Evolutionary conservation across 2,888 invertebrate species (phyloP).

Genomic region (Uloborus plumipes): DNA sequence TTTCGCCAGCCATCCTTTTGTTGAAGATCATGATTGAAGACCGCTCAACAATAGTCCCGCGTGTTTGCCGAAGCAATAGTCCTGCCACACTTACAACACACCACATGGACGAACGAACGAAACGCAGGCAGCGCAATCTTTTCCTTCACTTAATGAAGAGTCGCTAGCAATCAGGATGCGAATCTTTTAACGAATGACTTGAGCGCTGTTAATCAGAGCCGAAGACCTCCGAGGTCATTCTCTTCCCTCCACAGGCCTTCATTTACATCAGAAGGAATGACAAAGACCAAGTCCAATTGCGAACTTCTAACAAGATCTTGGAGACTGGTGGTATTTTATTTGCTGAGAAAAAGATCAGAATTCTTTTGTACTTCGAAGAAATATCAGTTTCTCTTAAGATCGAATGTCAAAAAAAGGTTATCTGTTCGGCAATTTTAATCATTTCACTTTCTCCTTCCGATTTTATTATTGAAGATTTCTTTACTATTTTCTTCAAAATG

Average conservation of each 20-base stretch:
- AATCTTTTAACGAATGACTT: constrained; percentile 36
- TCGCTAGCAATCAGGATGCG: constrained; percentile 40
- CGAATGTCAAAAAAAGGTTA: too few species aligned
- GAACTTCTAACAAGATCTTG: constrained; percentile 38
- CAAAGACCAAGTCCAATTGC: constrained; percentile 10
- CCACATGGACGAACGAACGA: neutral
- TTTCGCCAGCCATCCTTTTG: constrained; percentile 49
- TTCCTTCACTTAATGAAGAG: constrained; percentile 36
- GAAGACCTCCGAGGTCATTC: constrained; percentile 21
- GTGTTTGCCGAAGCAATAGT: constrained; percentile 49
- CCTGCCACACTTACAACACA: constrained; percentile 3
- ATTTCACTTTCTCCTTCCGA: too few species aligned
- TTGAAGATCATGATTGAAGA: constrained; percentile 36
- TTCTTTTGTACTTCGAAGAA: too few species aligned
- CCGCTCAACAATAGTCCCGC: constrained; percentile 18
- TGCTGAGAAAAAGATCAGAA: neutral
- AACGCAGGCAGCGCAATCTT: constrained; percentile 15
- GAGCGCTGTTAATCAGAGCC: constrained; percentile 44
- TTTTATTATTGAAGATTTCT: too few species aligned
- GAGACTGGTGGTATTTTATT: constrained; percentile 15
- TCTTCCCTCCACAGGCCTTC: constrained; percentile 25
- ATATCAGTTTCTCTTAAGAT: too few species aligned
- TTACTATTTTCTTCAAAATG: too few species aligned
- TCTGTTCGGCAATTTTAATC: too few species aligned
- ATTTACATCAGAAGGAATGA: constrained; percentile 54